A percentile compares a stretch with the other conserved stretches of the same genome.
These are phyloP conservation scores for Lutjanus campechanus DNA, from an alignment of 2,797 vertebrate genomes.

Conservation along the genomic window DNA sequence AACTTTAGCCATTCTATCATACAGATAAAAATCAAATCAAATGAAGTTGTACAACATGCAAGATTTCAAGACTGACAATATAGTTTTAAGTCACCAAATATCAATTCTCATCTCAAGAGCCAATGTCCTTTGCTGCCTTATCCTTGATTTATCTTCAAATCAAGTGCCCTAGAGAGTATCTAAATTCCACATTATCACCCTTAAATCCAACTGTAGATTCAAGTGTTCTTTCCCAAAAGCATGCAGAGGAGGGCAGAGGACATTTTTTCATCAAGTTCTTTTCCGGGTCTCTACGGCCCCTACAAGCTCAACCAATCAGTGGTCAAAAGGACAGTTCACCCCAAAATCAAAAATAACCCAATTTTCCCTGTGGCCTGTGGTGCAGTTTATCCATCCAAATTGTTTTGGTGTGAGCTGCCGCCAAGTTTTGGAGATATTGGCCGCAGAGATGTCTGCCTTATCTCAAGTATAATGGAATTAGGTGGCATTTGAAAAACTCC, in stretches of 20 bases:
- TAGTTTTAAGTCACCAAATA: not conserved
- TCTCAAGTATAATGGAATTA: too few species aligned
- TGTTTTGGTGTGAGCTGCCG: too few species aligned
- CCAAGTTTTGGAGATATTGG: too few species aligned
- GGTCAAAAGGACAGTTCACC: too few species aligned
- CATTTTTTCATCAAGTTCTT: not conserved
- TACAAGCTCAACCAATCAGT: constrained; percentile 8
- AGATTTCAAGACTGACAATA: not conserved
- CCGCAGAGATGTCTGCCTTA: too few species aligned
- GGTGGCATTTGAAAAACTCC: too few species aligned
- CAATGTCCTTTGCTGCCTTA: not conserved
- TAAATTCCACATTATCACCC: not conserved
- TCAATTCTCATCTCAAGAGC: not conserved
- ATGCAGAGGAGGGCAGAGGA: not conserved
- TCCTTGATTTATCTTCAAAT: not conserved
- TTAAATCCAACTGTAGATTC: not conserved
- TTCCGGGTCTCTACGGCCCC: not conserved
- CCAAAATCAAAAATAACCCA: too few species aligned
- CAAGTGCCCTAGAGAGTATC: not conserved
- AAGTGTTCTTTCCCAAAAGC: not conserved
- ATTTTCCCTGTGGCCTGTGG: too few species aligned
- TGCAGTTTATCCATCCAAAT: too few species aligned
- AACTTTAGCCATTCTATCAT: too few species aligned
- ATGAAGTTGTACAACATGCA: not conserved
- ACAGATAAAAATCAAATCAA: not conserved